Evolutionary conservation across 2,888 invertebrate species (phyloP), one percentile per base, ranked within the genome.

Genomic region (Microchrysa polita): DNA sequence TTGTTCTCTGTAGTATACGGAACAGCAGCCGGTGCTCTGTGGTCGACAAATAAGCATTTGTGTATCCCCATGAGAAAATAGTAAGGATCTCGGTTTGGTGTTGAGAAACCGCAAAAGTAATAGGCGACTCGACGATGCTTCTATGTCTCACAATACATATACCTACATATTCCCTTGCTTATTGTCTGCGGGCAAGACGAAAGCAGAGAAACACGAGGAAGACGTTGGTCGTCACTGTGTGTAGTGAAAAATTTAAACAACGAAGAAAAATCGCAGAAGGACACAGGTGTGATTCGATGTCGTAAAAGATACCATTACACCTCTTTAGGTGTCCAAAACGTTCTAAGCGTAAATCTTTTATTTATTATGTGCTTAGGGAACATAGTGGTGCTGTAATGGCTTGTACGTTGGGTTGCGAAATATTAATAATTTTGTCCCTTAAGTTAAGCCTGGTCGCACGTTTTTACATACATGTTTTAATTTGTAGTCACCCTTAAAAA

Each of bases 251-350:
- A 71, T 40, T 42, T 53, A 42, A 71, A 44, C 59, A 53, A 71
- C 23, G 42, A 20, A 27, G 34, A 57, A 60, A 57, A 53, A 57
- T n/a, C 18, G 5, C 14, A 63, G 63, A 71, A 59, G 73, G 73
- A 75, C 73, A 73, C 75, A 75, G 75, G 75, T 75, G 75, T 63
- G 61, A 59, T 27, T 12, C 34, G 57, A 16, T 72, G 44, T 34
- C 63, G 69, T 75, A 75, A 75, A 75, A 67, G 52, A 69, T 73
- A 73, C 73, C 73, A 73, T 75, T 75, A 75, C 73, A 75, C 69
- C 61, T 61, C 61, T 73, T 52, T 40, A 23, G 27, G 14, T 42
- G 61, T 65, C 23, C 55, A 73, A n/a, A n/a, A 72, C 67, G 67
- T 67, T 34, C 53, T 71, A 55, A 42, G 67, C 61, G 73, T 75